Evolutionary conservation across 2,113 vertebrate species (phyloP).

Genomic region (Protobothrops flavoviridis): DNA sequence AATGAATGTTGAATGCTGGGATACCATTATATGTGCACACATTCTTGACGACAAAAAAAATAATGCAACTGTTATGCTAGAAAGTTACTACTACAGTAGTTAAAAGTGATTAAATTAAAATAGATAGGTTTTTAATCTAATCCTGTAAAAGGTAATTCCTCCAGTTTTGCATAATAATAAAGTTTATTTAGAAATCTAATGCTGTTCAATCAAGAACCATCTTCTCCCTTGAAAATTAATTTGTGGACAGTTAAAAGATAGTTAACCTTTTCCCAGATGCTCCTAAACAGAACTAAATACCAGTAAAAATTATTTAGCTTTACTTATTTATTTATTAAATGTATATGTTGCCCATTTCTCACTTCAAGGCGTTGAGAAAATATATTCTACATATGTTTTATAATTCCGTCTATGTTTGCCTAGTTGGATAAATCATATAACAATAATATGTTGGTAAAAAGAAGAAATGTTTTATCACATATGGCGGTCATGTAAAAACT

Average conservation of each 20-base stretch:
- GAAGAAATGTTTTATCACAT: neutral
- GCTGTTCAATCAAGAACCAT: neutral
- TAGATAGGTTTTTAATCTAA: neutral
- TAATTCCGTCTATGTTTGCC: neutral
- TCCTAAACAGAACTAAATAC: neutral
- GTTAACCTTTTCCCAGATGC: neutral
- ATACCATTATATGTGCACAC: neutral
- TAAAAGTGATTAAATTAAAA: neutral
- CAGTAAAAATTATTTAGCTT: neutral
- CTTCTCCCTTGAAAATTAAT: conserved; percentile 14
- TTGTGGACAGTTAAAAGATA: neutral
- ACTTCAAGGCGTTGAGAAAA: neutral
- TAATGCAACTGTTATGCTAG: neutral
- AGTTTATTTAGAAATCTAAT: neutral
- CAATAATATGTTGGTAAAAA: neutral
- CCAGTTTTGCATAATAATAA: neutral
- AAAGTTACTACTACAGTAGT: neutral
- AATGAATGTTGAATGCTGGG: neutral
- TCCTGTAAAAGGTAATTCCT: neutral
- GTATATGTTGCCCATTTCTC: neutral
- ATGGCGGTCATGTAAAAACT: neutral
- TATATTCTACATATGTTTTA: neutral
- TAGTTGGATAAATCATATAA: neutral
- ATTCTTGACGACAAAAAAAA: neutral
- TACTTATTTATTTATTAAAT: neutral